phyloP scores from a whole-genome alignment of 2,113 vertebrate genomes.

The Tupaia tana region DNA sequence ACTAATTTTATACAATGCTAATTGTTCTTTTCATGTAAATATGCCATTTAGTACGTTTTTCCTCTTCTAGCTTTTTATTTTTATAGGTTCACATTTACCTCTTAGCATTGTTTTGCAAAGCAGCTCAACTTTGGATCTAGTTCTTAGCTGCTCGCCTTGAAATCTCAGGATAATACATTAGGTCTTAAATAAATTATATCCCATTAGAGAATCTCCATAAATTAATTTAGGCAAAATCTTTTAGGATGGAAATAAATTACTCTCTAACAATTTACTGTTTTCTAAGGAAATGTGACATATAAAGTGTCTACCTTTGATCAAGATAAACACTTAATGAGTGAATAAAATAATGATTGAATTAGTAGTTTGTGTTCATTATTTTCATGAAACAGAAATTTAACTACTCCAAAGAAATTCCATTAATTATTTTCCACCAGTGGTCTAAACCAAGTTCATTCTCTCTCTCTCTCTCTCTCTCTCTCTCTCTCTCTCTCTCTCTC shows the following conservation, averaged over 20 bases:
- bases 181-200: neutral
- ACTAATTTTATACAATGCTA: neutral
- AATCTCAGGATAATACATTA: neutral
- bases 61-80: neutral
- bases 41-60: neutral
- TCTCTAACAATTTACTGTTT: neutral
- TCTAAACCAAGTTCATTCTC: neutral
- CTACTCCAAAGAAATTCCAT: neutral
- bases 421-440: neutral
- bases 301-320: slow-evolving; percentile 21
- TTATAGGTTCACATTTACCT: neutral
- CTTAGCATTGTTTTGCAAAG: neutral
- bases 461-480: too few relatives aligned
- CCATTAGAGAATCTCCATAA: neutral
- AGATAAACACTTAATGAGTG: neutral
- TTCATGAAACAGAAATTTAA: slow-evolving; percentile 36
- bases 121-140: neutral
- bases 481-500: too few relatives aligned
- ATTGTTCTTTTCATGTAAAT: neutral
- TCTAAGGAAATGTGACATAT: slow-evolving; percentile 3
- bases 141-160: neutral
- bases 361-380: slow-evolving; percentile 7
- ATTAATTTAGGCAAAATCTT: neutral
- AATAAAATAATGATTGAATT: neutral
- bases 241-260: slow-evolving; percentile 2